phyloP scores from a whole-genome alignment of 2,113 vertebrate species.

The Catharus fuscescens region DNA sequence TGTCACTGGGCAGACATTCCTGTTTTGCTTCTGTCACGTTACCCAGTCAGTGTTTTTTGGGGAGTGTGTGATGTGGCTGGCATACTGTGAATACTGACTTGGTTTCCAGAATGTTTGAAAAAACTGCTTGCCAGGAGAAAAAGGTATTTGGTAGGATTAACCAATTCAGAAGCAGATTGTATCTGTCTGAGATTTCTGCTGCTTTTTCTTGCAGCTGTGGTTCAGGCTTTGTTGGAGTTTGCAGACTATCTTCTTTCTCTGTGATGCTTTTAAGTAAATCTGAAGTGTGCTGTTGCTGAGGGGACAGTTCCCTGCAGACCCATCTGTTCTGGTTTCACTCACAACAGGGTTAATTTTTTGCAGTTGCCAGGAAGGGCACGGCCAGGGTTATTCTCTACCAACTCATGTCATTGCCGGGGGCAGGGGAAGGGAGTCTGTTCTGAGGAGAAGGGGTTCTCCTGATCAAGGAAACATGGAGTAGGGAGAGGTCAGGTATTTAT shows the following conservation, averaged over 20 bases:
- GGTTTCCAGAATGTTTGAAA: neutral
- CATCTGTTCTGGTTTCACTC: neutral
- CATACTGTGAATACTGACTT: rapidly evolving
- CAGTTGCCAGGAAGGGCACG: no score
- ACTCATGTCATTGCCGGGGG: no score
- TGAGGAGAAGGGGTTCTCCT: neutral
- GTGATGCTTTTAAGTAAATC: neutral
- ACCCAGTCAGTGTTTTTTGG: rapidly evolving
- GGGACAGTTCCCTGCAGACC: neutral
- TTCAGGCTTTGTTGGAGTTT: neutral
- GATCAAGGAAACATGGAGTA: rapidly evolving
- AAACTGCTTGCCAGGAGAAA: neutral
- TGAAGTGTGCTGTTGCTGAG: neutral
- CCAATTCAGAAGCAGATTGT: no score
- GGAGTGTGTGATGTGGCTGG: neutral
- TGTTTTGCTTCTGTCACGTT: neutral
- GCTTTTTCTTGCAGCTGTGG: neutral
- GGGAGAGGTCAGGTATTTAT: neutral
- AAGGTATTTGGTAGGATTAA: neutral
- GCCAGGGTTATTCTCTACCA: neutral
- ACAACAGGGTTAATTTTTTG: neutral
- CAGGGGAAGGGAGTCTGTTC: neutral
- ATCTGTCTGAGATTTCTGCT: neutral
- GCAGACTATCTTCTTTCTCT: neutral
- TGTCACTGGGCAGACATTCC: rapidly evolving